Percentiles rank a stretch among this genome's conserved stretches.
Conservation (phyloP, 2,113 vertebrate genomes). For the Phyllostomus hastatus region DNA sequence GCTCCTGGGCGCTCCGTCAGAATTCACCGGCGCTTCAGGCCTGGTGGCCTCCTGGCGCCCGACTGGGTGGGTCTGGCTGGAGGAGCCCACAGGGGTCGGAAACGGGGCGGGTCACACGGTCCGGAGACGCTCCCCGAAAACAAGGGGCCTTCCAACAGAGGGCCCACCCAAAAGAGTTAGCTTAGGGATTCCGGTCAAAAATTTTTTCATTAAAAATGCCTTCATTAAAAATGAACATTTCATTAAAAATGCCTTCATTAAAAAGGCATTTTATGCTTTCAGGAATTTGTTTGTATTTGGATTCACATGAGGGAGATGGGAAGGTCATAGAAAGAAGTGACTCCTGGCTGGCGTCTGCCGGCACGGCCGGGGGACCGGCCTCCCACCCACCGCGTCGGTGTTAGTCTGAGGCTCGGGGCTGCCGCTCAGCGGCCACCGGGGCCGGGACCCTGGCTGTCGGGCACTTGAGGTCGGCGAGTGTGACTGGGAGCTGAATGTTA, state of each 20-base stretch:
- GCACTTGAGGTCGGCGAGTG: no score
- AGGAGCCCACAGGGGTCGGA: background rate
- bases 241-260: no score
- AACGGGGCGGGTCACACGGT: background rate
- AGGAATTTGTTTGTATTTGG: background rate
- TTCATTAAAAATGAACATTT: no score
- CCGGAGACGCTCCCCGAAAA: background rate
- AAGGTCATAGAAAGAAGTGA: background rate
- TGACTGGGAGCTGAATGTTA: background rate
- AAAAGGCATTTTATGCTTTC: background rate
- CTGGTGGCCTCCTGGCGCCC: slow-evolving; percentile 2
- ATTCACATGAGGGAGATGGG: background rate
- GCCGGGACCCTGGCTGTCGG: fast-evolving
- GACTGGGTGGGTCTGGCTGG: slow-evolving; percentile 4
- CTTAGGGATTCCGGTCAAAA: background rate
- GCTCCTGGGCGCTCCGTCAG: background rate
- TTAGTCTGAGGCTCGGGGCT: fast-evolving
- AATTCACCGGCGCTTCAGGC: background rate
- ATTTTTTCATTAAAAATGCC: background rate
- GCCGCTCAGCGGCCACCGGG: fast-evolving
- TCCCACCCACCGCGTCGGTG: background rate
- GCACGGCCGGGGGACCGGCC: background rate
- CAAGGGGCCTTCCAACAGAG: background rate
- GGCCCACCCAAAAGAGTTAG: background rate
- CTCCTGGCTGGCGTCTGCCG: background rate